These are phyloP conservation scores for Phalera bucephala DNA, from an alignment of 2,888 invertebrate genomes.

Conservation along the genomic window DNA sequence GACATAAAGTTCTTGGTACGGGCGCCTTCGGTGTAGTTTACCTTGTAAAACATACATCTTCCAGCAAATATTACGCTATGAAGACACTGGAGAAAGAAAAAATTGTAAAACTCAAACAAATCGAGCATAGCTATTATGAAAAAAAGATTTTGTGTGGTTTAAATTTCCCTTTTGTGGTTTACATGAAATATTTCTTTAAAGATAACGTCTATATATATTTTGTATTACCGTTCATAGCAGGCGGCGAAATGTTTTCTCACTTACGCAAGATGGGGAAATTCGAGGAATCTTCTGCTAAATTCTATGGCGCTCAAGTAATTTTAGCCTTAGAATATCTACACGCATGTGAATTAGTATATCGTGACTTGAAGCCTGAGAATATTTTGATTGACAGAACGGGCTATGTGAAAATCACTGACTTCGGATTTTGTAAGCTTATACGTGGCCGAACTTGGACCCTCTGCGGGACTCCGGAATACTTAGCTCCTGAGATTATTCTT, in stretches of 20 bases:
- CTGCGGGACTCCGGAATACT: conserved; percentile 98
- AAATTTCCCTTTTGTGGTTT: conserved; percentile 94
- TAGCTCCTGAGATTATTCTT: conserved; percentile 96
- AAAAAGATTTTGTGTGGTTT: conserved; percentile 93
- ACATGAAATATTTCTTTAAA: conserved; percentile 92
- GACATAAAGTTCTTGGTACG: conserved; percentile 89
- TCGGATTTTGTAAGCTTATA: conserved; percentile 95
- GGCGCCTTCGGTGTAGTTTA: conserved; percentile 96
- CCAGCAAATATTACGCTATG: conserved; percentile 89
- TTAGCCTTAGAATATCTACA: conserved; percentile 96
- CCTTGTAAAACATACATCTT: conserved; percentile 83
- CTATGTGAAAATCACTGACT: conserved; percentile 94
- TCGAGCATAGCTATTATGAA: conserved; percentile 94
- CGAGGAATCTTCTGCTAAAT: conserved; percentile 90
- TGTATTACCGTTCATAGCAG: conserved; percentile 90
- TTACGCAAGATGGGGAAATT: conserved; percentile 85
- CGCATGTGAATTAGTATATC: conserved; percentile 91
- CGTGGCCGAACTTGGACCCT: conserved; percentile 93
- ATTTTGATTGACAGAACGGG: conserved; percentile 91
- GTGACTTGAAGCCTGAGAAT: conserved; percentile 97
- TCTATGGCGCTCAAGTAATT: conserved; percentile 95
- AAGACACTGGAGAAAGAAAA: conserved; percentile 94
- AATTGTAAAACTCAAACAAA: conserved; percentile 93
- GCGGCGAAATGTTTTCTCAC: conserved; percentile 94
- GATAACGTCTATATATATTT: conserved; percentile 93